Percentiles rank a stretch among this genome's conserved stretches.
Conservation (phyloP, 2,888 invertebrate genomes). For the Lissocephala sabroskyi region DNA sequence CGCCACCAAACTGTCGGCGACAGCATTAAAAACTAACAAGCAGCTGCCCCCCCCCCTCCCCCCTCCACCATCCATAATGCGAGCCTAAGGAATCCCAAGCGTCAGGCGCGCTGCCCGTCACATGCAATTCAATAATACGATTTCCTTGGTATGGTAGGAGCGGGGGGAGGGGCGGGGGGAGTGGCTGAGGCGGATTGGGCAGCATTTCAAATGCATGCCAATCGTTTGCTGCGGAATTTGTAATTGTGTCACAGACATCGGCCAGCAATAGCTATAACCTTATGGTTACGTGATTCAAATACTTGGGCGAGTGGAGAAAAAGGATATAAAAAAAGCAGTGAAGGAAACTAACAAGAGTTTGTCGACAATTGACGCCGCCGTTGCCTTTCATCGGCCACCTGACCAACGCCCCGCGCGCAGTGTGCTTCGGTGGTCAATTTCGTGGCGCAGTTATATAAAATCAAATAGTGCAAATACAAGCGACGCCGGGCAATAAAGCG, state of each 20-base stretch:
- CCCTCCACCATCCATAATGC: conserved; percentile 1
- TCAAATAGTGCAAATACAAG: no score
- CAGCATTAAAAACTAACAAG: conserved; percentile 40
- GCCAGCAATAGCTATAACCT: conserved; percentile 20
- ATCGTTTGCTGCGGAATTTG: conserved; percentile 22
- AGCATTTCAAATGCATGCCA: conserved; percentile 24
- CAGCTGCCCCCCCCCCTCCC: conserved; percentile 17
- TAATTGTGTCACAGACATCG: conserved; percentile 20
- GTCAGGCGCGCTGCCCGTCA: conserved; percentile 10
- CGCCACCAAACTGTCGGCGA: conserved; percentile 34
- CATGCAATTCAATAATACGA: conserved; percentile 29
- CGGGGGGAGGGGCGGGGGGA: not conserved
- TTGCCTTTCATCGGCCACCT: no score
- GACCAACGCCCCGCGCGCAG: no score
- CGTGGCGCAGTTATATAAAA: no score
- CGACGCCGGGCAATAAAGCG: no score
- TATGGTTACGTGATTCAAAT: conserved; percentile 20
- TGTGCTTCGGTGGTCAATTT: no score
- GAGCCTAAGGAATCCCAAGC: conserved; percentile 9
- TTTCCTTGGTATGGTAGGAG: conserved; percentile 6
- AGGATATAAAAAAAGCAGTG: no score
- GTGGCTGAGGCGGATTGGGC: not conserved
- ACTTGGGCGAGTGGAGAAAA: no score
- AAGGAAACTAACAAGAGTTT: no score
- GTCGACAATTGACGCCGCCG: no score